Conservation (phyloP, 2,113 vertebrate genomes). For the Phaethon lepturus region DNA sequence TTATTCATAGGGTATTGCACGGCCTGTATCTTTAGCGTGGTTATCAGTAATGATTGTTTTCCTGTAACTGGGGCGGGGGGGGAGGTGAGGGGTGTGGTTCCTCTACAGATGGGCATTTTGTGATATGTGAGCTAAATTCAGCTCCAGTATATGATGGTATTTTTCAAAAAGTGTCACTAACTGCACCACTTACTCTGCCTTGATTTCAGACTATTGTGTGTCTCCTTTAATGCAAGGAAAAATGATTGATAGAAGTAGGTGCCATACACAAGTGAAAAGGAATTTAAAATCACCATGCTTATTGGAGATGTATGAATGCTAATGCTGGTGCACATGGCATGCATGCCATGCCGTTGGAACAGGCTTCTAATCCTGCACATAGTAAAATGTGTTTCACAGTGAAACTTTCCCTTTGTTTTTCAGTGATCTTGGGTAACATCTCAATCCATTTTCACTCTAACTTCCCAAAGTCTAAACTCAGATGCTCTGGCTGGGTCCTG, state of each 20-base stretch:
- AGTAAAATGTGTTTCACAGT: not conserved
- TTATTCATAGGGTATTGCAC: not conserved
- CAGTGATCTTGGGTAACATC: not conserved
- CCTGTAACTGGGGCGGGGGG: not conserved
- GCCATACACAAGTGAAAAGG: not conserved
- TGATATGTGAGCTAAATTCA: not conserved
- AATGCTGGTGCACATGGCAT: not conserved
- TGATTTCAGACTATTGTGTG: not conserved
- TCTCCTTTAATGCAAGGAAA: not conserved
- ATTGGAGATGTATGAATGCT: not conserved
- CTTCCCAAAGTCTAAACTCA: not conserved
- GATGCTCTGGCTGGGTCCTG: not conserved
- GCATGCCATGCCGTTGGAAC: not conserved
- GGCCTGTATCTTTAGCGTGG: not conserved
- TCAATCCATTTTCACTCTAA: not conserved
- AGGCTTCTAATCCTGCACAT: not conserved
- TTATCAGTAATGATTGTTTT: not conserved
- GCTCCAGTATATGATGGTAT: not conserved
- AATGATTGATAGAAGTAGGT: not conserved
- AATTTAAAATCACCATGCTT: not conserved
- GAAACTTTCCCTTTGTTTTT: conserved; percentile 1
- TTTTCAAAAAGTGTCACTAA: not conserved
- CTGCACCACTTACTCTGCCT: not conserved
- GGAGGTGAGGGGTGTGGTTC: not conserved
- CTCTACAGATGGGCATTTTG: not conserved